Evolutionary conservation across 2,797 vertebrate species (phyloP), one percentile per base, ranked within the genome.

Genomic region (Pseudopleuronectes americanus): DNA sequence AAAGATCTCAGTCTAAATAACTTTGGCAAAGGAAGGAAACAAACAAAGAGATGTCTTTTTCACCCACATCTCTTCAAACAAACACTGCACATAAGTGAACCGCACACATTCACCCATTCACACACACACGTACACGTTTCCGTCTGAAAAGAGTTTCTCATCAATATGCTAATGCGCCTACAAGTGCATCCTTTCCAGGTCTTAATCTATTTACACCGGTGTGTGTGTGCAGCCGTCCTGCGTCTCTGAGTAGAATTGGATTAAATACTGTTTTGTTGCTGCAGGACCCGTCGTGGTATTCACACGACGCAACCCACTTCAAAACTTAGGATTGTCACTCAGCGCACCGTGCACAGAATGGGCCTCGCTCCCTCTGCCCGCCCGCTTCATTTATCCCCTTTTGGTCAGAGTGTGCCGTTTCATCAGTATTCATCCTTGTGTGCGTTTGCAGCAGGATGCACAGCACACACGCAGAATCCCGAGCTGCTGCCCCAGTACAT

Each of bases 131-230:
- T 64, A 51, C 12, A 31, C 72, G 38, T 67, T 55, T 56, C 65
- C 33, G 21, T 57, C 71, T 59, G 13, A 12, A 75, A 66, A 65
- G 22, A 68, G 36, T 78, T 84, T 81, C 76, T 71, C 85, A 89
- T 91, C 64, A 87, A 76, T 81, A 87, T 90, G 87, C 56, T 74
- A 87, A 78, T 64, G 66, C 65, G 55, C 77, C 23, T 24, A 28
- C 58, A 48, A 26, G 58, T 62, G 70, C 58, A 67, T 80, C 22
- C 67, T 54, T 23, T 60, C 64, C 64, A 57, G 33, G 48, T 79
- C 54, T 49, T 77, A 43, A 38, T 48, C 56, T 69, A 60, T 79
- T 78, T 55, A 56, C 55, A 65, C 57, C 21, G 52, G 43, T 41
- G 43, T 41, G 47, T 21, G 54, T 71, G 47, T 70, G 51, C 65